phyloP scores from a whole-genome alignment of 2,113 vertebrate genomes.

The Hassar affinis region DNA sequence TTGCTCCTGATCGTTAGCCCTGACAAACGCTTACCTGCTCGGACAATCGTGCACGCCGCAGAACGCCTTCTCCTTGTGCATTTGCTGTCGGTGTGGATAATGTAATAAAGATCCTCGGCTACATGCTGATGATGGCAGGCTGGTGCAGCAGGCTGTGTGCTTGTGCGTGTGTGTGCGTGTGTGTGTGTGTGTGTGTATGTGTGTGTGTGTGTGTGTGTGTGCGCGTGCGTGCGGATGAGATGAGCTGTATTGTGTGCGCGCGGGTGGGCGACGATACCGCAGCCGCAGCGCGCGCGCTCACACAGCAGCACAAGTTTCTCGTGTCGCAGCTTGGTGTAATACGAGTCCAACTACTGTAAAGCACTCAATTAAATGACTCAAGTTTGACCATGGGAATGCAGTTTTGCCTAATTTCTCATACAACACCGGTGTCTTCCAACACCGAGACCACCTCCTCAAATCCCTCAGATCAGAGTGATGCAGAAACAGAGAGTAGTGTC shows the following conservation, averaged over 20 bases:
- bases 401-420: neutral
- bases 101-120: neutral
- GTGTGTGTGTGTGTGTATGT: neutral
- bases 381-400: neutral
- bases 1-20: neutral
- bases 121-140: constrained; percentile 19
- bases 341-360: constrained; percentile 6
- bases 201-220: neutral
- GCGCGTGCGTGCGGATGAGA: neutral
- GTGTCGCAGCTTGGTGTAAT: constrained; percentile 8
- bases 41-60: neutral
- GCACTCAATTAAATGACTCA: neutral
- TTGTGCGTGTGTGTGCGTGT: neutral
- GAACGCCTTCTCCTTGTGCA: neutral
- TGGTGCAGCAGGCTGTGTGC: constrained; percentile 10
- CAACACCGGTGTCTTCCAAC: no score
- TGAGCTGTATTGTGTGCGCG: neutral
- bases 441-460: neutral
- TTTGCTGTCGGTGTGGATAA: neutral
- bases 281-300: neutral
- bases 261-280: constrained; percentile 15
- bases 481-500: neutral
- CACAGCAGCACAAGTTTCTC: constrained; percentile 13
- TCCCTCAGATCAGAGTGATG: neutral
- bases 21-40: constrained; percentile 5